These are phyloP conservation scores for Centropus unirufus DNA, from an alignment of 2,113 vertebrate genomes.

Conservation along the genomic window DNA sequence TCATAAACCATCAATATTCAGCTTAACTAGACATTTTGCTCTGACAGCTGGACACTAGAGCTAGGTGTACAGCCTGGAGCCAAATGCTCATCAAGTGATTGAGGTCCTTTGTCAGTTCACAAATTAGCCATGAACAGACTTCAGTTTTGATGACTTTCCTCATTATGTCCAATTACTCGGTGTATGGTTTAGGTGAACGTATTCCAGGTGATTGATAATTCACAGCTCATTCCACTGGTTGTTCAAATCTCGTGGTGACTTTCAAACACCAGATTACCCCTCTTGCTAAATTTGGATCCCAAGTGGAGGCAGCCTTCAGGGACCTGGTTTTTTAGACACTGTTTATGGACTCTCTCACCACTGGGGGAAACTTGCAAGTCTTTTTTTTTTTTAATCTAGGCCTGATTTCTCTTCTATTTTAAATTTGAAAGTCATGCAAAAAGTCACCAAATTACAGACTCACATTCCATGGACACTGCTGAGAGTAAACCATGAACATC, in stretches of 20 bases:
- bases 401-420: background rate
- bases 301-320: background rate
- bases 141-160: background rate
- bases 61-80: background rate
- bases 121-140: background rate
- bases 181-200: background rate
- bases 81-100: background rate
- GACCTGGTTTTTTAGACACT: background rate
- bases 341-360: background rate
- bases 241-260: background rate
- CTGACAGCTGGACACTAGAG: background rate
- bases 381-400: background rate
- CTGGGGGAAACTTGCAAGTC: background rate
- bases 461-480: background rate
- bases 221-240: background rate
- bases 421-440: background rate
- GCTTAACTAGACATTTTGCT: background rate
- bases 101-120: background rate
- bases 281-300: background rate
- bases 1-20: background rate
- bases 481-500: conserved; percentile 4
- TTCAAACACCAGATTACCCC: background rate
- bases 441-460: conserved; percentile 2
- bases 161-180: background rate
- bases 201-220: background rate